A percentile compares a stretch with the other conserved stretches of the same genome.
Evolutionary conservation across 2,797 vertebrate species (phyloP).

Genomic region (Parauchenoglanis punctatus): DNA sequence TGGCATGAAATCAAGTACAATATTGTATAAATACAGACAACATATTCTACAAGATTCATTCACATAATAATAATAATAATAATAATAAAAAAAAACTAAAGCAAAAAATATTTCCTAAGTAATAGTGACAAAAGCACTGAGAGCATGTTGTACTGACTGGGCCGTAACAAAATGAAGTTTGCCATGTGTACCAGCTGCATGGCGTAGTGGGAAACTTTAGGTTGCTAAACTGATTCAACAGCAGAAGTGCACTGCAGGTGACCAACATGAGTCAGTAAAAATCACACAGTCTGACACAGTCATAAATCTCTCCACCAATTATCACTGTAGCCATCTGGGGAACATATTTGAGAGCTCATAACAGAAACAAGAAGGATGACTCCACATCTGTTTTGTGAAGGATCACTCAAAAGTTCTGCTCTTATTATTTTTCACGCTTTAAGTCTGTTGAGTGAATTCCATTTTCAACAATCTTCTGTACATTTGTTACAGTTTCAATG

Average conservation of each 20-base stretch:
- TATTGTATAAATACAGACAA: not conserved
- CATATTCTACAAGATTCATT: not conserved
- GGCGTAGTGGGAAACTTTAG: not conserved
- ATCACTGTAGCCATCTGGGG: conserved; percentile 35
- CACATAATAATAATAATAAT: not conserved
- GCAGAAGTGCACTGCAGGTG: conserved; percentile 33
- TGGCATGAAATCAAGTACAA: not conserved
- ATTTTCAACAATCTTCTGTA: not conserved
- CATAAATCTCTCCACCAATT: conserved; percentile 54
- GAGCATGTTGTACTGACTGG: not conserved
- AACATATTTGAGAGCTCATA: conserved; percentile 27
- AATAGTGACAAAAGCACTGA: not conserved
- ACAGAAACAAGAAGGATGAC: conserved; percentile 27
- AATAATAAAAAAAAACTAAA: not conserved
- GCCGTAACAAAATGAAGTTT: conserved; percentile 21
- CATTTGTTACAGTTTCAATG: not conserved
- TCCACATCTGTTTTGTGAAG: conserved; percentile 3
- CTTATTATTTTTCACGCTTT: not conserved
- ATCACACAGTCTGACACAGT: conserved; percentile 32
- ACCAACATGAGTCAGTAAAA: conserved; percentile 37
- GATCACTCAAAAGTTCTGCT: not conserved
- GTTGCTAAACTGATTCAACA: conserved; percentile 17
- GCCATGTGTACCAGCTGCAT: conserved; percentile 1
- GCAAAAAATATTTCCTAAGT: not conserved
- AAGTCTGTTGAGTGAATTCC: not conserved